phyloP scores from a whole-genome alignment of 2,797 vertebrate genomes.

The Limosa lapponica region DNA sequence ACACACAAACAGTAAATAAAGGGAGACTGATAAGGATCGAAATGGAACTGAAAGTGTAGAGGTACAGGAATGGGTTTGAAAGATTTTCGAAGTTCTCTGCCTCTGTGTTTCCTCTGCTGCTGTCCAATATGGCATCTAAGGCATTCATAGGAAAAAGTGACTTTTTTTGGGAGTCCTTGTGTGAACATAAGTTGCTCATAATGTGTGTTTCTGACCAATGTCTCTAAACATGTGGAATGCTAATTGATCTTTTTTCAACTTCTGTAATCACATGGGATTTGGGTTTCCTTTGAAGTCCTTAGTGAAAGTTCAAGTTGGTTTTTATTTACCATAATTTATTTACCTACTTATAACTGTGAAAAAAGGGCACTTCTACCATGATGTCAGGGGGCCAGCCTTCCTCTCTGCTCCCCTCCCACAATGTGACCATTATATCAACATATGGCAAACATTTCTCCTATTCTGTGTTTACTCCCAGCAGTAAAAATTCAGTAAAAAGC shows the following conservation, averaged over 20 bases:
- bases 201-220: neutral
- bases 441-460: conserved; percentile 68
- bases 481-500: conserved; percentile 69
- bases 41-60: neutral
- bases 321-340: conserved; percentile 65
- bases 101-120: neutral
- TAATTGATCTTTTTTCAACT: conserved; percentile 29
- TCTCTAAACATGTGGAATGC: conserved; percentile 11
- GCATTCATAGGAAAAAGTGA: neutral
- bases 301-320: conserved; percentile 62
- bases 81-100: neutral
- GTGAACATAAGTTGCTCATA: neutral
- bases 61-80: neutral
- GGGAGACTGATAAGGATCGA: neutral
- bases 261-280: conserved; percentile 20
- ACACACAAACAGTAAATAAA: neutral
- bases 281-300: conserved; percentile 55
- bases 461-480: conserved; percentile 66
- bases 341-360: conserved; percentile 44
- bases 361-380: conserved; percentile 56
- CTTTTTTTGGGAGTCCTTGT: neutral
- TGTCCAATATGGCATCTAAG: neutral
- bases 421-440: conserved; percentile 72
- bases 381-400: conserved; percentile 58
- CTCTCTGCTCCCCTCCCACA: conserved; percentile 56